These are phyloP conservation scores for Hydrophis major DNA, from an alignment of 2,797 vertebrate species.

Conservation along the genomic window DNA sequence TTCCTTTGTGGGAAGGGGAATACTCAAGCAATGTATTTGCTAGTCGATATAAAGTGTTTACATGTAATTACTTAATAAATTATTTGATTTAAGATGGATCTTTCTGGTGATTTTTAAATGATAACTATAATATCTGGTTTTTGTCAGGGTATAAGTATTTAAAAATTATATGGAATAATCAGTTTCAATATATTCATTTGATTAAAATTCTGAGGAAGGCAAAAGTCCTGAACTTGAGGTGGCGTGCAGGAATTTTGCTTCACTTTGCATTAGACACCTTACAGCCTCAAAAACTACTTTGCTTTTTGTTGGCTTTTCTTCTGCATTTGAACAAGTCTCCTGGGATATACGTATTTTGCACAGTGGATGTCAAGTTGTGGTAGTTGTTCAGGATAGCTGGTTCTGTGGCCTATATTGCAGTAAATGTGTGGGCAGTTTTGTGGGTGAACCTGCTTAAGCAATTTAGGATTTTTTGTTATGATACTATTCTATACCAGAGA, in stretches of 20 bases:
- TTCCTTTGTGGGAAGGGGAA: conserved; percentile 59
- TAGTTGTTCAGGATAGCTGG: neutral
- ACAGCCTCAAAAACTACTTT: neutral
- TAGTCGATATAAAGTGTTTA: conserved; percentile 71
- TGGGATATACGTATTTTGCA: neutral
- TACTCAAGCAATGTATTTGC: conserved; percentile 67
- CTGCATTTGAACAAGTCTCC: neutral
- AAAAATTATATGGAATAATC: conserved; percentile 34
- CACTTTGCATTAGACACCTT: neutral
- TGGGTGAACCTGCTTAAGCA: neutral
- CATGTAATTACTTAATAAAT: conserved; percentile 74
- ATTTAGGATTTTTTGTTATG: neutral
- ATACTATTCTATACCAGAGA: neutral
- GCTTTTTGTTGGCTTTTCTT: neutral
- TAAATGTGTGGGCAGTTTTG: neutral
- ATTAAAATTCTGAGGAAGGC: conserved; percentile 32
- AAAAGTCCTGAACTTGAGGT: conserved; percentile 20
- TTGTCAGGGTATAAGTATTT: conserved; percentile 50
- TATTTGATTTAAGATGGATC: conserved; percentile 70
- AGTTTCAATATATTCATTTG: conserved; percentile 14
- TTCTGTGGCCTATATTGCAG: neutral
- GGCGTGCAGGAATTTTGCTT: neutral
- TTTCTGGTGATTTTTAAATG: conserved; percentile 66
- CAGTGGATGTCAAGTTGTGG: neutral
- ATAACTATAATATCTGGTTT: conserved; percentile 36